Base-by-base conservation (phyloP, 2,113 vertebrate genomes). In the Dicaeum eximium region DNA sequence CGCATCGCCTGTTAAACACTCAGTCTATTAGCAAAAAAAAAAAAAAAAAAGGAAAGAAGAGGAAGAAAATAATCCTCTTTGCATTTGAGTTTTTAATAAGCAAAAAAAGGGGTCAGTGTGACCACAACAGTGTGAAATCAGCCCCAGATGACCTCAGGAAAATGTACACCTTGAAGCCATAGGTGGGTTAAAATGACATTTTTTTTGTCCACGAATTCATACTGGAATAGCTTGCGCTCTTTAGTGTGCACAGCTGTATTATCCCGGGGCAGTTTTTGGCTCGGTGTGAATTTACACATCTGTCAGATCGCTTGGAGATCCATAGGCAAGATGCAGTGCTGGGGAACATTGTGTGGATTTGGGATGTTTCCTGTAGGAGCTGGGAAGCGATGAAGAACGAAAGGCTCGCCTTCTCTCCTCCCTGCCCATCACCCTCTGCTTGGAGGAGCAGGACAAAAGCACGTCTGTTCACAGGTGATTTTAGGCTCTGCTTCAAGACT, bases 231-330 rank as follows among this genome's bases (percentile, higher is more conserved):
- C 82, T 96, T 8, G 48, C 1, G 3, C 82, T 94, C 86, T 85
- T 93, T 42, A 95, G 88, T 40, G 1, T 84, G 96, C 88, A 92
- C 95, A 97, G 96, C 96, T 97, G 96, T 96, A 93, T 94, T 95
- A 93, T 96, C 95, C 92, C 64, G 88, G 93, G 93, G 96, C 92
- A 96, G 86, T 47, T 97, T 86, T 96, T 97, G 96, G 95, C 94
- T 95, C 33, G 0, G 65, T 74, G 90, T 94, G 86, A 96, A 90
- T 96, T 96, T 93, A 84, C 93, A 96, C 96, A 95, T 97, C 96
- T 96, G 96, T 96, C 94, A 95, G 72, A 95, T 92, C 5, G 3
- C 88, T 95, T 81, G 95, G 93, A 96, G 82, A 95, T 97, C 93
- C 90, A 94, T 84, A 96, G 94, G 90, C 95, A 91, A 88, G 88